Percentiles rank a stretch among this genome's conserved stretches.
phyloP scores from a whole-genome alignment of 2,888 invertebrate species.

The Zaprionus bogoriensis region DNA sequence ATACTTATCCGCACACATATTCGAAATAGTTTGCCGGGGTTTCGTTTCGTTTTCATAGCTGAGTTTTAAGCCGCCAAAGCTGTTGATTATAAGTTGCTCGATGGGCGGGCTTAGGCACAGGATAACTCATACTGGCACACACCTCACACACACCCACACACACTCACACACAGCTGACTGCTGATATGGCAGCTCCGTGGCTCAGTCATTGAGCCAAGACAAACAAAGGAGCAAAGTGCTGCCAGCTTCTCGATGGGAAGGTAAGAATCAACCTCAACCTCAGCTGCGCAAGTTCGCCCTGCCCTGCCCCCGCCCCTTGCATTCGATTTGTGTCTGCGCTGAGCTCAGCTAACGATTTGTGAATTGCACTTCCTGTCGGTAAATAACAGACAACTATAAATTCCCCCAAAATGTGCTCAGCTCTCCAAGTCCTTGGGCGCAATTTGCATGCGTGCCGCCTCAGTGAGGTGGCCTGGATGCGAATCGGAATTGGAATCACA shows the following conservation, averaged over 20 bases:
- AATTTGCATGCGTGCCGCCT: constrained; percentile 69
- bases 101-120: constrained; percentile 13
- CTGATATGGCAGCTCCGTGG: background rate
- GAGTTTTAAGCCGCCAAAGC: constrained; percentile 74
- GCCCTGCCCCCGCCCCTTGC: background rate
- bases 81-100: constrained; percentile 70
- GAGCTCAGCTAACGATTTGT: constrained; percentile 78
- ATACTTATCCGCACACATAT: constrained; percentile 55
- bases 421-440: constrained; percentile 57
- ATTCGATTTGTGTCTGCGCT: constrained; percentile 54
- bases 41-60: constrained; percentile 62
- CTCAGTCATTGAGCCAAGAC: constrained; percentile 17
- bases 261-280: constrained; percentile 4
- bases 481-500: constrained; percentile 16
- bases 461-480: constrained; percentile 19
- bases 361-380: constrained; percentile 78
- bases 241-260: constrained; percentile 23
- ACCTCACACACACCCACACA: background rate
- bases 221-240: constrained; percentile 42
- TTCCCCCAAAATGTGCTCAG: constrained; percentile 56
- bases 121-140: constrained; percentile 12
- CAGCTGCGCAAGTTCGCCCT: background rate
- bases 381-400: constrained; percentile 78
- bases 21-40: constrained; percentile 62
- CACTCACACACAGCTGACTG: background rate